These are phyloP conservation scores for Drosophila tsacasi DNA, from an alignment of 1,140 invertebrate genomes.

Conservation along the genomic window DNA sequence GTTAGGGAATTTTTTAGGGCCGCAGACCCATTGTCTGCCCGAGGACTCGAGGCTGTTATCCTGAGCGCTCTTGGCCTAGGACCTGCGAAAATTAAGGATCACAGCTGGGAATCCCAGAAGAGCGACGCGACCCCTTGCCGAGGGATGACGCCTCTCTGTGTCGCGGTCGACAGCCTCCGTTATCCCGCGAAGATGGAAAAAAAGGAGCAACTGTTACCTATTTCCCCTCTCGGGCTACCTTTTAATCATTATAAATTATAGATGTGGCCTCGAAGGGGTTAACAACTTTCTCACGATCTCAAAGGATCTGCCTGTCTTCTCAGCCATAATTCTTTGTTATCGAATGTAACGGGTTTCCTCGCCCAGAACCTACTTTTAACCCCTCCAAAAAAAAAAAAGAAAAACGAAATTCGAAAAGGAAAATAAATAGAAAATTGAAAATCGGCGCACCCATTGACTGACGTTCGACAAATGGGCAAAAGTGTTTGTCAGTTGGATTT, in stretches of 20 bases:
- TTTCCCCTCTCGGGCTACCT: slow-evolving; percentile 19
- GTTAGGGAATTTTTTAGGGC: slow-evolving; percentile 29
- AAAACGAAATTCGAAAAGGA: not conserved
- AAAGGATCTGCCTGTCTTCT: slow-evolving; percentile 45
- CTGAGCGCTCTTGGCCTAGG: not conserved
- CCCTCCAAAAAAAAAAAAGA: not conserved
- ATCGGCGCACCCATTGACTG: slow-evolving; percentile 30
- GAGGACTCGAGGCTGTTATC: slow-evolving; percentile 26
- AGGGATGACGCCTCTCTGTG: slow-evolving; percentile 67
- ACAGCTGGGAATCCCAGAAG: slow-evolving; percentile 44
- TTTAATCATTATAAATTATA: slow-evolving; percentile 81
- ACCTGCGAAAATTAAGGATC: slow-evolving; percentile 37
- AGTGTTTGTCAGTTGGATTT: slow-evolving; percentile 68
- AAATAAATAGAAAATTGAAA: slow-evolving; percentile 14
- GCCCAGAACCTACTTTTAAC: slow-evolving; percentile 6
- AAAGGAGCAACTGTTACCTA: slow-evolving; percentile 72
- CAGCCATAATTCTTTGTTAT: slow-evolving; percentile 55
- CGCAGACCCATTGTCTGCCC: slow-evolving; percentile 24
- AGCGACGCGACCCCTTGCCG: slow-evolving; percentile 40
- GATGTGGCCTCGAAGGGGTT: slow-evolving; percentile 75
- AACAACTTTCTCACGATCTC: slow-evolving; percentile 75
- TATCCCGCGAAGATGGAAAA: slow-evolving; percentile 20
- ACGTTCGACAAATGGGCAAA: slow-evolving; percentile 50
- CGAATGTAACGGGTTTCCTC: slow-evolving; percentile 64
- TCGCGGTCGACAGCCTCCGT: slow-evolving; percentile 59